These are phyloP conservation scores for Zygogramma bicolorata DNA, from an alignment of 2,888 invertebrate genomes.

Conservation along the genomic window DNA sequence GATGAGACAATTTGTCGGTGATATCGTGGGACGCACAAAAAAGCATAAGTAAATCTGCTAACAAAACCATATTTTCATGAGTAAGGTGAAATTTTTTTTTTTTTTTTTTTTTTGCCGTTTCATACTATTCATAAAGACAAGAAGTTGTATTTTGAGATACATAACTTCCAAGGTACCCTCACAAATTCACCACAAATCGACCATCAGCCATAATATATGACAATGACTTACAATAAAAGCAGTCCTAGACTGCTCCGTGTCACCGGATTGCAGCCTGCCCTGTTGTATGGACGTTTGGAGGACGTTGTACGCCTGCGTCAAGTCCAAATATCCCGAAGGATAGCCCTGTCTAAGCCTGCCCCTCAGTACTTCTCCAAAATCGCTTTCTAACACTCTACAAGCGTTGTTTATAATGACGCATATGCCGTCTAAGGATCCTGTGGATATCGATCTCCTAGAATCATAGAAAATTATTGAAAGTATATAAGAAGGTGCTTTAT, in stretches of 20 bases:
- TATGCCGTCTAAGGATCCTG: conserved; percentile 93
- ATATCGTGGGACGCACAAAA: no score
- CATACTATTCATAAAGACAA: no score
- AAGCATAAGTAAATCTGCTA: no score
- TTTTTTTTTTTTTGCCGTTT: no score
- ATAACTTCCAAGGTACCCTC: no score
- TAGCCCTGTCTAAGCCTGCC: conserved; percentile 82
- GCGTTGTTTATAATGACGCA: conserved; percentile 97
- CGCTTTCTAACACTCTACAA: conserved; percentile 86
- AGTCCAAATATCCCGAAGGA: conserved; percentile 81
- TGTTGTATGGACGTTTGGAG: conserved; percentile 84
- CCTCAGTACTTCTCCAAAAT: conserved; percentile 81
- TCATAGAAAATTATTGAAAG: neutral
- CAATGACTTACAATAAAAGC: conserved; percentile 78
- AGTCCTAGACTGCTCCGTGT: conserved; percentile 81
- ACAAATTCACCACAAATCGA: no score
- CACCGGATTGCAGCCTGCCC: conserved; percentile 82
- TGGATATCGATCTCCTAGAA: conserved; percentile 86
- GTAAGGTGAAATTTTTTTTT: no score
- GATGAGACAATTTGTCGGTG: no score
- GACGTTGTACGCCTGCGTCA: conserved; percentile 86
- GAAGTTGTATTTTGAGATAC: no score
- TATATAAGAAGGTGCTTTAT: no score
- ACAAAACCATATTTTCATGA: no score
- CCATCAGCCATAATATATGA: no score